Evolutionary conservation across 2,888 invertebrate species (phyloP), one percentile per base, ranked within the genome.

Genomic region (Thereva unica): DNA sequence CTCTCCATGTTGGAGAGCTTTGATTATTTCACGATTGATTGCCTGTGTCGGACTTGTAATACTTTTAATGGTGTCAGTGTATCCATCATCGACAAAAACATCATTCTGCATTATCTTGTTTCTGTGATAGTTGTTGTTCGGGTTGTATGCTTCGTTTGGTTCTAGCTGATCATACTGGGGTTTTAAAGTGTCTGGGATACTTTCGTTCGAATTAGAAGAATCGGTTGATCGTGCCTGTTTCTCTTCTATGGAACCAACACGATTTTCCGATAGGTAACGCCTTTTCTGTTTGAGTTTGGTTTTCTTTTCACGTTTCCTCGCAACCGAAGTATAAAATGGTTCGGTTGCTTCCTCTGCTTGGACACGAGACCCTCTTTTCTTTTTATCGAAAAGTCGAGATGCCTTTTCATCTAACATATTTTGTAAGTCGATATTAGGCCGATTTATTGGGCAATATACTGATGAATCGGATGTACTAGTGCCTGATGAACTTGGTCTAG

Each of bases 401-500:
- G 79, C 77, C 68, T 80, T 80, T 5, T 79, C 78, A 23, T 80
- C 78, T 3, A 80, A 68, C 55, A 80, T 78, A 9, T 77, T 74
- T 69, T 80, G 79, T 6, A 80, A 76, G 73, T 79, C 79, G 7
- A 77, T 73, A 23, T 74, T 72, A 5, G 80, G 78, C 3, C 78
- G 76, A 72, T 80, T 78, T 5, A 81, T 77, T 5, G 80, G 80
- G 59, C 80, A 78, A 64, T 81, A 81, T 1, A 81, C 76, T 1
- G 81, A 81, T 1, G 81, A 81, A 67, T 81, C 81, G 1, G 81
- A 81, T 2, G 81, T 81, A 52, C 77, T 78, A 0, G 77, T 75
- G 4, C 78, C 78, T 0, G 78, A 77, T 0, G 80, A 79, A 37
- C 74, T 76, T 3, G 76, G 75, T 23, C 77, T 75, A 0, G 74